Percentiles rank a stretch among this genome's conserved stretches.
phyloP scores from a whole-genome alignment of 2,797 vertebrate genomes.

The Sparus aurata region DNA sequence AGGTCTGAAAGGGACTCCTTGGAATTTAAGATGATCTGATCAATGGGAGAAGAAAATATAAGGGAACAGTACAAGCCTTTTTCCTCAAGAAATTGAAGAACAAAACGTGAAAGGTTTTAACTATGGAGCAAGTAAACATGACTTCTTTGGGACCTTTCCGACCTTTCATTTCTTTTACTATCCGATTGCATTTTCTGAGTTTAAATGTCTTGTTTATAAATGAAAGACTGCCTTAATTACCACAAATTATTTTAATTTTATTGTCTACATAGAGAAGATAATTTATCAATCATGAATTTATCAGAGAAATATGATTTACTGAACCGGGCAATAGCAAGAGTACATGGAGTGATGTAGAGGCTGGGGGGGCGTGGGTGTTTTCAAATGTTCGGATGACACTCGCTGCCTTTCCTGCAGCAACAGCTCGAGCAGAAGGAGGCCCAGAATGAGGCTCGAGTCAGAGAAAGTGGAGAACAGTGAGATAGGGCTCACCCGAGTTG shows the following conservation, averaged over 20 bases:
- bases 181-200: conserved; percentile 60
- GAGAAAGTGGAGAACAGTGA: conserved; percentile 30
- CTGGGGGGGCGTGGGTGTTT: background rate
- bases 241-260: conserved; percentile 75
- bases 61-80: conserved; percentile 74
- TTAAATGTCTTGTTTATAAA: conserved; percentile 75
- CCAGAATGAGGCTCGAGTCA: conserved; percentile 14
- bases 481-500: conserved; percentile 64
- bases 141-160: conserved; percentile 68
- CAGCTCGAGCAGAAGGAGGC: conserved; percentile 21
- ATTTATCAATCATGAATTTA: conserved; percentile 76
- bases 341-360: conserved; percentile 12
- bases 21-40: conserved; percentile 48
- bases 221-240: conserved; percentile 85
- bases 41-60: conserved; percentile 36
- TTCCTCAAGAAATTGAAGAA: conserved; percentile 63
- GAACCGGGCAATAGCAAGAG: conserved; percentile 37
- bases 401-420: conserved; percentile 10
- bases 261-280: conserved; percentile 79
- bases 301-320: conserved; percentile 63
- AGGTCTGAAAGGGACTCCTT: conserved; percentile 50
- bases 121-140: conserved; percentile 55
- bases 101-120: conserved; percentile 56
- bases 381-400: conserved; percentile 25
- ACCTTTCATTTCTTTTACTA: conserved; percentile 65